phyloP scores from a whole-genome alignment of 2,113 vertebrate species.

The Sceloporus undulatus region DNA sequence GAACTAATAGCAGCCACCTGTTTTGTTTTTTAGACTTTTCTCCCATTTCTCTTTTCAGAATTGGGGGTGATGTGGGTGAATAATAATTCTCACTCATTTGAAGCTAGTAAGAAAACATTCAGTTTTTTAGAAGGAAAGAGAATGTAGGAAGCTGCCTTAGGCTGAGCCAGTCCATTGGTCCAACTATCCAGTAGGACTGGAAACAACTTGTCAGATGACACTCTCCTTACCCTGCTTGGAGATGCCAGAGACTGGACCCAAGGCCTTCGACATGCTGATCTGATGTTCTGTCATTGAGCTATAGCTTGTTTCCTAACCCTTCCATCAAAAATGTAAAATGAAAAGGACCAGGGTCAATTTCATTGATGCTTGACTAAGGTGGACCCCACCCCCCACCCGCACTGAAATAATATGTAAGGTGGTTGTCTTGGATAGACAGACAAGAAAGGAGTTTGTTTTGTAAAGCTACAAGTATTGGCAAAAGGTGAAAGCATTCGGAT shows the following conservation, averaged over 20 bases:
- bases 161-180: background rate
- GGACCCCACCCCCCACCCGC: no score
- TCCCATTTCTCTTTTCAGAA: background rate
- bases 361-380: no score
- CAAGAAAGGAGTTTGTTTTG: no score
- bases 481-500: no score
- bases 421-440: no score
- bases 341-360: no score
- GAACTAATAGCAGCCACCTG: background rate
- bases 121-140: background rate
- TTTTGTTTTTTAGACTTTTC: background rate
- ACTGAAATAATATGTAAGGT: no score
- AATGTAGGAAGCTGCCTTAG: background rate
- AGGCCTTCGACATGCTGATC: no score
- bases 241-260: background rate
- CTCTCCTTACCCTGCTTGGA: background rate
- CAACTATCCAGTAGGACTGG: background rate
- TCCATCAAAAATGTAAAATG: no score
- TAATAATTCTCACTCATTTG: background rate
- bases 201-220: background rate
- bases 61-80: background rate
- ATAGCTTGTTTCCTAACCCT: no score
- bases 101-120: background rate
- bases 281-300: no score
- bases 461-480: no score